A percentile compares a stretch with the other conserved stretches of the same genome.
Evolutionary conservation across 2,113 vertebrate genomes (phyloP).

Genomic region (Caranx ignobilis): DNA sequence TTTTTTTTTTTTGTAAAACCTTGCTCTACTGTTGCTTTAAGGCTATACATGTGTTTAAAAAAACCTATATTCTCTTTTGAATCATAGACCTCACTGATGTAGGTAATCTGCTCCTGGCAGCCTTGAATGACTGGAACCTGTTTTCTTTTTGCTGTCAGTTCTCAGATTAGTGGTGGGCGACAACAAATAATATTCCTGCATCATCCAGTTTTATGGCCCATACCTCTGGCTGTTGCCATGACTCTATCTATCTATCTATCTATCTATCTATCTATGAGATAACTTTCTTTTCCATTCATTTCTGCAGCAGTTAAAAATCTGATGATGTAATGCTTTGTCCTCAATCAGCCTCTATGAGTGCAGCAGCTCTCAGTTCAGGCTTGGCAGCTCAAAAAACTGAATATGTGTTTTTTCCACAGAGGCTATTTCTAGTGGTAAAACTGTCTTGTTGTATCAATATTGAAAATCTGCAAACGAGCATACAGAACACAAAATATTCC

Average conservation of each 20-base stretch:
- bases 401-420: not conserved
- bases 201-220: not conserved
- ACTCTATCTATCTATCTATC: not conserved
- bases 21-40: not conserved
- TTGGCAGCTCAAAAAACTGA: not conserved
- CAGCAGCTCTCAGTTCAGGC: conserved; percentile 12
- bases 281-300: conserved; percentile 1
- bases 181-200: not conserved
- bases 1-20: too few species aligned
- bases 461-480: conserved; percentile 22
- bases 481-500: conserved; percentile 1
- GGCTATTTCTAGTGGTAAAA: conserved; percentile 9
- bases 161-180: not conserved
- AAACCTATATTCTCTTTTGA: not conserved
- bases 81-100: not conserved
- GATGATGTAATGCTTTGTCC: conserved; percentile 42
- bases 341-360: conserved; percentile 26
- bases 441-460: not conserved
- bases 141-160: not conserved
- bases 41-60: not conserved
- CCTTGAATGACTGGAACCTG: not conserved
- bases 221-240: not conserved
- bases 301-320: conserved; percentile 19
- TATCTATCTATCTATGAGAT: not conserved
- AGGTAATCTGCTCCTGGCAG: not conserved